Base-by-base conservation (phyloP, 2,797 vertebrate species). In the Melanotaenia trifasciata region DNA sequence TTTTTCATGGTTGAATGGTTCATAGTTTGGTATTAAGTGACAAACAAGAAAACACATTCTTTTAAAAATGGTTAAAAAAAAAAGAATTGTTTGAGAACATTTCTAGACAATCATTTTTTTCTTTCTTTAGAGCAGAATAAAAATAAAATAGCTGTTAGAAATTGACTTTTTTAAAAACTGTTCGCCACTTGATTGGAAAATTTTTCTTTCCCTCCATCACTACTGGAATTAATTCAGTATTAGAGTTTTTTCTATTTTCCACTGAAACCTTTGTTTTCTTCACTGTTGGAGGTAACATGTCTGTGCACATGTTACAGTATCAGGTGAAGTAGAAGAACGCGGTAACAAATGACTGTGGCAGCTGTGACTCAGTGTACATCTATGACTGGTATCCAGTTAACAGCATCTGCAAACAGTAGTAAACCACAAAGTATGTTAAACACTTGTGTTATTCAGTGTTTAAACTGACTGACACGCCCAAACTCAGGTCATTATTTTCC, bases 171-270 rank as follows among this genome's bases (percentile, higher is more conserved):
- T 38, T 11, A 11, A 10, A 10, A 38, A 38, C 11, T 38, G 36
- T 38, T 89, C 70, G 64, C 79, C 30, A 36, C 58, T 67, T 71
- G 33, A 28, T 51, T 74, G 78, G 78, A 86, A 88, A 88, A 89
- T 84, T 81, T 89, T 85, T 64, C 68, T 83, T 72, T 76, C 72
- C 83, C 78, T 45, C 67, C 72, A 58, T 71, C 76, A 16, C 72
- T 30, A 70, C 84, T 85, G 85, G 71, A 88, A 80, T 83, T 79
- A 87, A 87, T 88, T 73, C 66, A 80, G 13, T 67, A 90, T 90
- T 67, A 77, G 80, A 87, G 80, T 83, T 85, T 79, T 70, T 85
- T 69, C 14, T 47, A 20, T 50, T 86, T 87, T 67, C 75, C 71
- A 53, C 66, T 36, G 58, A 74, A 56, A 20, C 10, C 35, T 40